Percentiles rank a stretch among this genome's conserved stretches.
Evolutionary conservation across 2,113 vertebrate species (phyloP).

Genomic region (Eleginops maclovinus): DNA sequence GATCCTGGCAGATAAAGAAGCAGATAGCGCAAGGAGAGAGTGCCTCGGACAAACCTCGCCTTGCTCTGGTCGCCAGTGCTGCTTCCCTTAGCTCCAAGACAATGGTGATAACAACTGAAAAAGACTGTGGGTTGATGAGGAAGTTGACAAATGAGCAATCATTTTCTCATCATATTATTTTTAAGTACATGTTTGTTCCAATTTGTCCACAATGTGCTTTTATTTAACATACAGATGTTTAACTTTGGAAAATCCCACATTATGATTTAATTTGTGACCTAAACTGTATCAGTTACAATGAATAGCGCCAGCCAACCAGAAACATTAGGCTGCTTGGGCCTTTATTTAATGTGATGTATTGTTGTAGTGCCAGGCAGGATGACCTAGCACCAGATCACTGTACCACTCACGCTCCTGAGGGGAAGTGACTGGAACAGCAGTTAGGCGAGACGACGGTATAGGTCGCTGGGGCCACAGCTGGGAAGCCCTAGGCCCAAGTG

Average conservation of each 20-base stretch:
- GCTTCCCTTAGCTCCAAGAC: conserved; percentile 47
- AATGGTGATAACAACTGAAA: not conserved
- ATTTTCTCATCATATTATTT: not conserved
- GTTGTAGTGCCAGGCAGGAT: conserved; percentile 57
- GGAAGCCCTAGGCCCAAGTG: conserved; percentile 58
- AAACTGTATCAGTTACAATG: conserved; percentile 42
- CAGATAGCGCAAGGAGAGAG: conserved; percentile 65
- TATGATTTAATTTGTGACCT: conserved; percentile 36
- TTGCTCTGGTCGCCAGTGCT: conserved; percentile 24
- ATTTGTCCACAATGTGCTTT: not conserved
- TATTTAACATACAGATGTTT: conserved; percentile 1
- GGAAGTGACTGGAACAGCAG: conserved; percentile 66
- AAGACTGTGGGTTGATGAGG: not conserved
- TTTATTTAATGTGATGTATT: conserved; percentile 58
- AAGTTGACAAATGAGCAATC: not conserved
- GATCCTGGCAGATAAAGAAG: conserved; percentile 81
- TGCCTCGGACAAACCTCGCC: conserved; percentile 63
- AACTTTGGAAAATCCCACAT: not conserved
- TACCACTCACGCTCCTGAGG: conserved; percentile 66
- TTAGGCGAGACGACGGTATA: conserved; percentile 67
- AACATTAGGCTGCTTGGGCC: conserved; percentile 40
- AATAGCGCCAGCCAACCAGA: conserved; percentile 36
- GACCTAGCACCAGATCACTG: conserved; percentile 75
- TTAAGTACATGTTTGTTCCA: not conserved
- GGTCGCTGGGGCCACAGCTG: conserved; percentile 75